Evolutionary conservation across 1,140 invertebrate species (phyloP), one percentile per base, ranked within the genome.

Genomic region (Antheraea pernyi): DNA sequence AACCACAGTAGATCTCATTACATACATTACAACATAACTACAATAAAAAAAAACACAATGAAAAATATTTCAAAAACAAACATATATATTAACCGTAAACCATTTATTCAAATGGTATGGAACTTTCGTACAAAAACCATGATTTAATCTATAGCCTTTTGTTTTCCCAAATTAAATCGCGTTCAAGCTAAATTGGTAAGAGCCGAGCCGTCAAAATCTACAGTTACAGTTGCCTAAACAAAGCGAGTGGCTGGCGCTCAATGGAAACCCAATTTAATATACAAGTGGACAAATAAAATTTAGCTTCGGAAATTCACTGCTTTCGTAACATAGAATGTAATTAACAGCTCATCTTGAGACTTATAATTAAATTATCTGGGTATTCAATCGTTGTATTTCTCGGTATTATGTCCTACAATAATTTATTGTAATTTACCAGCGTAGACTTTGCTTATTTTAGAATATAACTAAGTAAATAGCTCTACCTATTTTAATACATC

Each of bases 121-220:
- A 59, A 67, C 22, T 67, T 58, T 59, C 53, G 7, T 11, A 62
- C 62, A 84, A n/a, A n/a, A 83, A 79, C 75, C 75, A 73, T 71
- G 70, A 73, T 76, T 79, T 84, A 77, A 81, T 78, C 74, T 65
- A 62, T 30, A 67, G 59, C 70, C 82, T 80, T 84, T 88, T 88
- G 87, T 89, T 83, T 83, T 65, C 66, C 69, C 74, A 84, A 88
- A 88, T 89, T 83, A 82, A 86, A 86, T 84, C 79, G 78, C 79
- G 77, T 84, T 82, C 71, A 76, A 75, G 78, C 77, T 69, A 80
- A 86, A 88, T 86, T 84, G 84, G 76, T 80, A 84, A 79, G 80
- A 75, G 72, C 76, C 73, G 73, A 68, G 61, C 61, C 61, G 30
- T 63, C 61, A 63, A 37, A 30, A 63, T 63, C 37, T 37, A 63